Percentiles rank a stretch among this genome's conserved stretches.
phyloP scores from a whole-genome alignment of 1,140 invertebrate species.

The Lasaia peninsularis region DNA sequence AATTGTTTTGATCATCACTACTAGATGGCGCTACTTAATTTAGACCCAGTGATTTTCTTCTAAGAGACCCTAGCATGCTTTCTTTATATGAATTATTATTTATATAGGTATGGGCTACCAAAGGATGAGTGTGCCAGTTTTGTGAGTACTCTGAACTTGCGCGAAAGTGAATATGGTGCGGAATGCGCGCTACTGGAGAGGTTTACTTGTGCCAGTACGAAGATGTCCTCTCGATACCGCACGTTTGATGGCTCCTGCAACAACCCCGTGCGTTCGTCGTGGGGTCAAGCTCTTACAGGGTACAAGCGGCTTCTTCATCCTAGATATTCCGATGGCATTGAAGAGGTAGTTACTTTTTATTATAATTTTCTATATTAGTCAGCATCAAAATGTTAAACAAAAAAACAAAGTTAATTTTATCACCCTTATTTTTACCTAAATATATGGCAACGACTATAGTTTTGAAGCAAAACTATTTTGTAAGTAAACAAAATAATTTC shows the following conservation, averaged over 20 bases:
- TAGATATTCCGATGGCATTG: conserved; percentile 82
- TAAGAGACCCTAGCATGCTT: too few relatives aligned
- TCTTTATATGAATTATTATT: too few relatives aligned
- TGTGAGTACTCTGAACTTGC: conserved; percentile 78
- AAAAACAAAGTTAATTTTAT: too few relatives aligned
- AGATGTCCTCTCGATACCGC: conserved; percentile 75
- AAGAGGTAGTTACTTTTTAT: conserved; percentile 49
- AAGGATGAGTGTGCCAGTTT: conserved; percentile 79
- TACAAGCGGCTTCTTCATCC: conserved; percentile 81
- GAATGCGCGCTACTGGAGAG: conserved; percentile 70
- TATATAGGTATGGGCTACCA: conserved; percentile 73
- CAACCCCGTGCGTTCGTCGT: conserved; percentile 78
- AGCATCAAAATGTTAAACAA: too few relatives aligned
- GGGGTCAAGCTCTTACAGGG: conserved; percentile 78
- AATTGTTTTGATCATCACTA: too few relatives aligned
- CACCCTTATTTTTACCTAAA: too few relatives aligned
- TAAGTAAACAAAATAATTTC: too few relatives aligned
- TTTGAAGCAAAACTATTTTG: too few relatives aligned
- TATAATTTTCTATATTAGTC: too few relatives aligned
- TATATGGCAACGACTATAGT: too few relatives aligned
- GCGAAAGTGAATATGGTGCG: conserved; percentile 71
- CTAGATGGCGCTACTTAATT: too few relatives aligned
- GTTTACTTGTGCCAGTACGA: conserved; percentile 62
- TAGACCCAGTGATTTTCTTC: too few relatives aligned
- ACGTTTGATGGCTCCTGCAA: conserved; percentile 87